Evolutionary conservation across 92 coral and sea anemone species (phyloP), one percentile per base, ranked within the genome.

Genomic region (Bergia puertoricense): DNA sequence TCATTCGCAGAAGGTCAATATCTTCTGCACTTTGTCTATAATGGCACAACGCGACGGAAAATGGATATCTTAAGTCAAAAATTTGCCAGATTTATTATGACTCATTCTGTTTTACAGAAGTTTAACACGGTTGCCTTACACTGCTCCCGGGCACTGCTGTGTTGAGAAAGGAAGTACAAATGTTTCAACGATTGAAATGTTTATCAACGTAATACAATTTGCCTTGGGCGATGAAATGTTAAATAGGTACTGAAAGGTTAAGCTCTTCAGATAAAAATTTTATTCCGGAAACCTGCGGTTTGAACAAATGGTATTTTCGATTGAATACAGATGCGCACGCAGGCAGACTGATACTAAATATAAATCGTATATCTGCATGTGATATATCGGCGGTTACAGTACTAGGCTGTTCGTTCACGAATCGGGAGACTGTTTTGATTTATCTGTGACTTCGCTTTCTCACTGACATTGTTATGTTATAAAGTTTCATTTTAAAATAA

Each of bases 291-390:
- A 37, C 57, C 85, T 56, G 85, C 39, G 43, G 85, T 41, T 39
- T 56, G 41, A 38, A 38, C 46, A 54, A 80, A 80, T 80, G 85
- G 85, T 54, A 30, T 80, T 80, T 54, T 36, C 37, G 85, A 67
- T 80, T 39, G 62, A 80, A 57, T 30, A 36, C 23, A 48, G 36
- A 71, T 84, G 87, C 79, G 87, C 77, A 73, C 87, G 87, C 87
- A 84, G 62, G 9, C 67, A 16, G 22, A 71, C 23, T 45, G 57
- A 13, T 45, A 30, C 51, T 82, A 42, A 67, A 82, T 85, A 78
- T 90, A 8, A 81, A 50, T 59, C 23, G 59, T 44, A 8, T 88
- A n/a, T 67, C 72, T 45, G 57, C 80, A 51, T 69, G 56, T 59
- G 51, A 72, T 15, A 8, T 11, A 44, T 36, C 36, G 16, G 46